Percentiles rank a stretch among this genome's conserved stretches.
These are phyloP conservation scores for Pseudomyrmex flavicornis DNA, from an alignment of 1,140 invertebrate species.

Conservation along the genomic window DNA sequence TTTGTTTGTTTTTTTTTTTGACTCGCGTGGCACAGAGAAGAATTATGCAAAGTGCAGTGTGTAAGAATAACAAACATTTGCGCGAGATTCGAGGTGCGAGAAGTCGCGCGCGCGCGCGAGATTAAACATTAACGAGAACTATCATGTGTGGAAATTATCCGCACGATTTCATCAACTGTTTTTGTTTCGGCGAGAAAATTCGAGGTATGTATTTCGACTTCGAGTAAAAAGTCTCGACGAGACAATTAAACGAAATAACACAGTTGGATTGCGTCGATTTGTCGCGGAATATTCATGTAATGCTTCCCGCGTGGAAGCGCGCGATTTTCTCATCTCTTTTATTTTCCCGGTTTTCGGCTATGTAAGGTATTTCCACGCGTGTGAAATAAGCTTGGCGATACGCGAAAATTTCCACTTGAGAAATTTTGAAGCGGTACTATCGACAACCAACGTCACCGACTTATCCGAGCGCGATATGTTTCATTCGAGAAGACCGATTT, in stretches of 20 bases:
- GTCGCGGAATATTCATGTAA: background rate
- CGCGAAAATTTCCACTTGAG: conserved; percentile 45
- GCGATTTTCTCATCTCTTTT: background rate
- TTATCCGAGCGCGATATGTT: conserved; percentile 29
- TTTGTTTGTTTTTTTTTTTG: no score
- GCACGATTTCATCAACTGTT: background rate
- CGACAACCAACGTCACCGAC: conserved; percentile 42
- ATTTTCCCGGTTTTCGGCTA: background rate
- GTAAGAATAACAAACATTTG: no score
- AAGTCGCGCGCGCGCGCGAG: background rate
- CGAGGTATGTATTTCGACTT: background rate
- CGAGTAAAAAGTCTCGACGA: background rate
- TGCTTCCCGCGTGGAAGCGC: background rate
- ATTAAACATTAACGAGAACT: conserved; percentile 16
- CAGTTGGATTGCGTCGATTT: conserved; percentile 9
- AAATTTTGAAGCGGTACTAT: conserved; percentile 40
- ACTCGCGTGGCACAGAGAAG: no score
- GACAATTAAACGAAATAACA: conserved; percentile 1
- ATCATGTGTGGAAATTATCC: background rate
- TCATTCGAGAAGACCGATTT: conserved; percentile 15
- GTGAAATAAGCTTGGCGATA: conserved; percentile 28
- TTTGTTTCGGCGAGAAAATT: background rate
- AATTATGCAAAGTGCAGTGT: no score
- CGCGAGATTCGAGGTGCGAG: background rate
- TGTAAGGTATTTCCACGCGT: background rate